Percentiles rank a stretch among this genome's conserved stretches.
Evolutionary conservation across 2,113 vertebrate genomes (phyloP).

Genomic region (Cyprinus carpio): DNA sequence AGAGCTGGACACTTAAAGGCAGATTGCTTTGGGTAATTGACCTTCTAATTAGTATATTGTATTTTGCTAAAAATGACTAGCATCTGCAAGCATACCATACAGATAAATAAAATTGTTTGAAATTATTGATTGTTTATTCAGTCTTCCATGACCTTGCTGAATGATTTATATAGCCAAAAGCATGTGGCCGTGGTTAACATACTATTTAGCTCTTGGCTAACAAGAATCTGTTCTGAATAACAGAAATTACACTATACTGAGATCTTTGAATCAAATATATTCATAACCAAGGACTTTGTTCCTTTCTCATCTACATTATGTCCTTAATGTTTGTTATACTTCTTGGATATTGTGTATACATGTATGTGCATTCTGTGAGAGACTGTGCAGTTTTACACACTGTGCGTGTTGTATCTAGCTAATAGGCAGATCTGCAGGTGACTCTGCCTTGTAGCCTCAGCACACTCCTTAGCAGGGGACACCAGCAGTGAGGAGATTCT

Average conservation of each 20-base stretch:
- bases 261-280: neutral
- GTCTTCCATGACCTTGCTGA: neutral
- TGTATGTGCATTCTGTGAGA: neutral
- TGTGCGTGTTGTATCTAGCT: neutral
- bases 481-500: constrained; percentile 34
- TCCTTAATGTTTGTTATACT: neutral
- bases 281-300: neutral
- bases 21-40: neutral
- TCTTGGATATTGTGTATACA: neutral
- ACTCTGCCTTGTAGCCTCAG: constrained; percentile 30
- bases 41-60: constrained; percentile 1
- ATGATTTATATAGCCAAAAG: neutral
- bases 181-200: neutral
- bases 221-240: no score
- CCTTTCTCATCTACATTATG: neutral
- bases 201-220: neutral
- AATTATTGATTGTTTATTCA: neutral
- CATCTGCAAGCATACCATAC: neutral
- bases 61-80: neutral
- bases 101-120: neutral
- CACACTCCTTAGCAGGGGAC: constrained; percentile 4
- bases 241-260: neutral
- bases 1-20: neutral
- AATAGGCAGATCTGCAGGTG: constrained; percentile 45
- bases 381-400: neutral